These are phyloP conservation scores for Cyclina sinensis DNA, from an alignment of 1,140 invertebrate genomes.

Conservation along the genomic window DNA sequence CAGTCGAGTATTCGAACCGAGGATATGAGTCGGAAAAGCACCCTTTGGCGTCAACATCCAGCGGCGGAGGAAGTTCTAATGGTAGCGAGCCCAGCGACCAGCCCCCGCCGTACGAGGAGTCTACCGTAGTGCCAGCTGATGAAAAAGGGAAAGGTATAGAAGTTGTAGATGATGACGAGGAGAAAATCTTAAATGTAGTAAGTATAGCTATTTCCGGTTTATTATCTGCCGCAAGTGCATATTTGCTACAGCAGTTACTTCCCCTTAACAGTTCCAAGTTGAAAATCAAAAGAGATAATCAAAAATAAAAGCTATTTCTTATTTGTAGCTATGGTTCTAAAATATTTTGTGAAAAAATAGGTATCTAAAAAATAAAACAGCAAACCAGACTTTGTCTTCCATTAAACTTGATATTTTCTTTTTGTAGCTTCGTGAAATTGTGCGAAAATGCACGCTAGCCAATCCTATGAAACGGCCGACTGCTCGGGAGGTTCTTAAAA, in stretches of 20 bases:
- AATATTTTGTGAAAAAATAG: too few species aligned
- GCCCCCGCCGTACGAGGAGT: slow-evolving; percentile 26
- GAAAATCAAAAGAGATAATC: too few species aligned
- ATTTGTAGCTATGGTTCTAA: too few species aligned
- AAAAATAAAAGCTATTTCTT: too few species aligned
- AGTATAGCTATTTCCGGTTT: too few species aligned
- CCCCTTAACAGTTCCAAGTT: too few species aligned
- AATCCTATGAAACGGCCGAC: slow-evolving; percentile 46
- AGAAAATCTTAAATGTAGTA: slow-evolving; percentile 39
- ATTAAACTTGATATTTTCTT: too few species aligned
- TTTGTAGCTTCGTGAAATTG: slow-evolving; percentile 46
- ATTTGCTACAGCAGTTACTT: too few species aligned
- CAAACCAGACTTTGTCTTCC: too few species aligned
- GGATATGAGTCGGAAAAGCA: background rate
- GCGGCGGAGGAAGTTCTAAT: background rate
- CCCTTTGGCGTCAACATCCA: background rate
- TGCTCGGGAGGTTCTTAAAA: slow-evolving; percentile 36
- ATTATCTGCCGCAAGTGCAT: too few species aligned
- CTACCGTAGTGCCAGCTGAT: background rate
- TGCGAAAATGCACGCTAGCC: slow-evolving; percentile 39
- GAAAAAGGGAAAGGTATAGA: slow-evolving; percentile 1
- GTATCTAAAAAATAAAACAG: too few species aligned
- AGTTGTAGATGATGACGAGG: slow-evolving; percentile 4
- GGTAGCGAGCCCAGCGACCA: background rate
- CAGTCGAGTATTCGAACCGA: background rate